Evolutionary conservation across 2,797 vertebrate species (phyloP).

Genomic region (Glossophaga mutica): DNA sequence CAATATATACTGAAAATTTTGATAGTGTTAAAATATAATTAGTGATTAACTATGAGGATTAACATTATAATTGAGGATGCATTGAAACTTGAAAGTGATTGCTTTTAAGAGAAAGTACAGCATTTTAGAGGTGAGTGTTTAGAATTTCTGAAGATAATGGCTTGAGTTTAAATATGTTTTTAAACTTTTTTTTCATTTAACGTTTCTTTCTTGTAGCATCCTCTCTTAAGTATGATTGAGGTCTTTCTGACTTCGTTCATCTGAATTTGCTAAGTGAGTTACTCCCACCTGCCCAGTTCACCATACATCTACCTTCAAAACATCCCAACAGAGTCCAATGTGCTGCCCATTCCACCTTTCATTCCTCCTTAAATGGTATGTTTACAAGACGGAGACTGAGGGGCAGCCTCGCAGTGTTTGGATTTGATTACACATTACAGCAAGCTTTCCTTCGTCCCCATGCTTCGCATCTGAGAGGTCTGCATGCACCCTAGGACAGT

Average conservation of each 20-base stretch:
- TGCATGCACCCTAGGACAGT: not conserved
- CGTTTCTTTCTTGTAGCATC: not conserved
- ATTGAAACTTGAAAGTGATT: not conserved
- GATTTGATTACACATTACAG: not conserved
- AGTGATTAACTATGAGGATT: not conserved
- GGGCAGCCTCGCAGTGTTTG: not conserved
- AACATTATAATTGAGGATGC: not conserved
- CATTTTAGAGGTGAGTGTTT: not conserved
- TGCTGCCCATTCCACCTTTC: not conserved
- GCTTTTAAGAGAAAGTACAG: not conserved
- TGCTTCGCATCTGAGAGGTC: not conserved
- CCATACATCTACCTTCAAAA: not conserved
- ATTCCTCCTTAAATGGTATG: not conserved
- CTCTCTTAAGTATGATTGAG: not conserved
- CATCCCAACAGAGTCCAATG: not conserved
- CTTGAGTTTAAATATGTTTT: not conserved
- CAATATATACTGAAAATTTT: not conserved
- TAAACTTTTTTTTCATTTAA: not conserved
- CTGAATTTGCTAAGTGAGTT: not conserved
- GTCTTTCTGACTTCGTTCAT: not conserved
- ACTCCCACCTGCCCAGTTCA: not conserved
- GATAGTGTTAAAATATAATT: not conserved
- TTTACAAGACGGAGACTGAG: not conserved
- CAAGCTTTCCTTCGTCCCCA: not conserved
- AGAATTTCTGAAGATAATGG: constrained; percentile 22